Evolutionary conservation across 2,888 invertebrate genomes (phyloP).

Genomic region (Muscina levida): DNA sequence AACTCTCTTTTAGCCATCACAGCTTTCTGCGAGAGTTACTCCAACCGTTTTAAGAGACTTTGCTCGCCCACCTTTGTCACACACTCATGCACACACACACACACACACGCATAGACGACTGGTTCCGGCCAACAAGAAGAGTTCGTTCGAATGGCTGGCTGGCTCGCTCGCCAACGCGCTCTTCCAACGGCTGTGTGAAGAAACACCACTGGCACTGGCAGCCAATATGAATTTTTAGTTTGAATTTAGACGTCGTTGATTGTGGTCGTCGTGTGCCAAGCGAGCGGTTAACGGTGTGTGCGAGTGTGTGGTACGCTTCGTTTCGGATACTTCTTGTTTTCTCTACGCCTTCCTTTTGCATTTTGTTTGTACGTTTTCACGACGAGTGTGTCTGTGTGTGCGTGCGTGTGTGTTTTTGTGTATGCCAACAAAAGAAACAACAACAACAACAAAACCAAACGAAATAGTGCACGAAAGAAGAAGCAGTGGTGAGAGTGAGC

Average conservation of each 20-base stretch:
- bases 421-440: conserved; percentile 4
- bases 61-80: no score
- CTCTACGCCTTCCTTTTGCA: conserved; percentile 1
- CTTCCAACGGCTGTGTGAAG: no score
- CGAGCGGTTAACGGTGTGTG: conserved; percentile 44
- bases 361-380: conserved; percentile 57
- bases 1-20: no score
- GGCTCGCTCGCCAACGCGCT: no score
- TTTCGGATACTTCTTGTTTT: conserved; percentile 22
- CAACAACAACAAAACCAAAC: conserved; percentile 4
- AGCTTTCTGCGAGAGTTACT: no score
- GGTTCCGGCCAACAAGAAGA: no score
- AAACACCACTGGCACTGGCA: conserved; percentile 8
- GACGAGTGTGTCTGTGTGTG: conserved; percentile 46
- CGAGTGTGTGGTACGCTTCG: not conserved
- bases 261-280: conserved; percentile 52
- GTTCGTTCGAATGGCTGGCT: no score
- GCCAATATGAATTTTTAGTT: conserved; percentile 40
- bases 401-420: conserved; percentile 17
- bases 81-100: no score
- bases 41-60: no score
- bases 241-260: conserved; percentile 51
- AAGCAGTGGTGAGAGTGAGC: not conserved
- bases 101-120: no score
- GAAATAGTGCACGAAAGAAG: not conserved